Percentiles rank a stretch among this genome's conserved stretches.
Evolutionary conservation across 2,797 vertebrate species (phyloP).

Genomic region (Bovichtus diacanthus): DNA sequence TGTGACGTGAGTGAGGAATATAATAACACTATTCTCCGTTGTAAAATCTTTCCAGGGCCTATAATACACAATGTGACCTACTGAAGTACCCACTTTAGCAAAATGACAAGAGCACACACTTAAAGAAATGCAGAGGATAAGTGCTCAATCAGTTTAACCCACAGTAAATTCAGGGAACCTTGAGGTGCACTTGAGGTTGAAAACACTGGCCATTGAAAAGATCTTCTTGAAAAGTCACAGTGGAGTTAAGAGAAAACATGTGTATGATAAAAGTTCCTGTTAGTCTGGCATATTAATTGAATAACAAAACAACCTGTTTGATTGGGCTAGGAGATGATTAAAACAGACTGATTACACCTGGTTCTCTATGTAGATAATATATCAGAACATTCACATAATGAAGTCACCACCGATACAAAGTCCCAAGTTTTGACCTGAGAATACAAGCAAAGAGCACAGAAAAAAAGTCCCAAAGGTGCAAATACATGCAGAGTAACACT

Average conservation of each 20-base stretch:
- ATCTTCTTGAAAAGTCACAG: not conserved
- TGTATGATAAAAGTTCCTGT: not conserved
- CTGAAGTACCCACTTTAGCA: conserved; percentile 30
- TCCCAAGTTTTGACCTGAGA: not conserved
- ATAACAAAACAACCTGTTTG: not conserved
- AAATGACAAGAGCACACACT: conserved; percentile 26
- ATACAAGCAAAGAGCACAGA: not conserved
- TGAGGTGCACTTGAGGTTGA: conserved; percentile 5
- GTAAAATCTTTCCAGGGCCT: conserved; percentile 4
- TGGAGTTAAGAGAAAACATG: not conserved
- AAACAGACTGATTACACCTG: not conserved
- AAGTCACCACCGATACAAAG: not conserved
- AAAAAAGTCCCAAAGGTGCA: not conserved
- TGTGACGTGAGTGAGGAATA: conserved; percentile 12
- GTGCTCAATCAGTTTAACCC: conserved; percentile 26
- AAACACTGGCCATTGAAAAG: not conserved
- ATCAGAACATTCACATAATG: too few relatives aligned
- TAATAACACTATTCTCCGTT: conserved; percentile 25
- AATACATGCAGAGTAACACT: not conserved
- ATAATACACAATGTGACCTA: conserved; percentile 13
- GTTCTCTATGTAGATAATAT: not conserved
- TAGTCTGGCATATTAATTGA: not conserved
- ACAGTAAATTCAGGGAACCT: conserved; percentile 4
- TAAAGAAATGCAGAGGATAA: conserved; percentile 4
- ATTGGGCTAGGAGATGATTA: not conserved